These are phyloP conservation scores for Griposia aprilina DNA, from an alignment of 2,888 invertebrate genomes.

Conservation along the genomic window DNA sequence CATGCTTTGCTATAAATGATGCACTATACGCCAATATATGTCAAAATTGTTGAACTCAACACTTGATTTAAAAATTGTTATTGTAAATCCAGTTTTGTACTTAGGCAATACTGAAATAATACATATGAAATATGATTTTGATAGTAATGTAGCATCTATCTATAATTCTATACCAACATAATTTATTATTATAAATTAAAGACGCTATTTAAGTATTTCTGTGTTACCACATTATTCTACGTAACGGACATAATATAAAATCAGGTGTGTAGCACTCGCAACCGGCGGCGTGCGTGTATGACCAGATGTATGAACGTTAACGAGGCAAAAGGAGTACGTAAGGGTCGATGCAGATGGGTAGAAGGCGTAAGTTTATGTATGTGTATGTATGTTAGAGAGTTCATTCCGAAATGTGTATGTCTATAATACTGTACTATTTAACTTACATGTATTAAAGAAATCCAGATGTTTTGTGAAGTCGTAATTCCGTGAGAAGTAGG, in stretches of 20 bases:
- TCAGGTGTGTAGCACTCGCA: too few species aligned
- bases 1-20: not conserved
- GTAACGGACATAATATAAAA: too few species aligned
- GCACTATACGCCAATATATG: not conserved
- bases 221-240: not conserved
- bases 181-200: not conserved
- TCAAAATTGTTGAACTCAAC: not conserved
- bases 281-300: too few species aligned
- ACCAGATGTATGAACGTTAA: too few species aligned
- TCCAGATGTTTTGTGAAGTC: not conserved
- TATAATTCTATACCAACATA: not conserved
- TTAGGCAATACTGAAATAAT: not conserved
- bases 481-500: not conserved
- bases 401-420: not conserved
- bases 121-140: not conserved
- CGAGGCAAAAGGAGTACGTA: too few species aligned
- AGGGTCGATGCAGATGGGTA: too few species aligned
- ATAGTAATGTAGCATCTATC: not conserved
- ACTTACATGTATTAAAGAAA: not conserved
- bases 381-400: not conserved
- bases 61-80: not conserved
- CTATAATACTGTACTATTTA: not conserved
- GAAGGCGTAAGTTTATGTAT: too few species aligned
- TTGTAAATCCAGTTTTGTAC: not conserved
- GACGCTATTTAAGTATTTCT: not conserved